Evolutionary conservation across 2,888 invertebrate genomes (phyloP), one percentile per base, ranked within the genome.

Genomic region (Drosophila neotestacea): DNA sequence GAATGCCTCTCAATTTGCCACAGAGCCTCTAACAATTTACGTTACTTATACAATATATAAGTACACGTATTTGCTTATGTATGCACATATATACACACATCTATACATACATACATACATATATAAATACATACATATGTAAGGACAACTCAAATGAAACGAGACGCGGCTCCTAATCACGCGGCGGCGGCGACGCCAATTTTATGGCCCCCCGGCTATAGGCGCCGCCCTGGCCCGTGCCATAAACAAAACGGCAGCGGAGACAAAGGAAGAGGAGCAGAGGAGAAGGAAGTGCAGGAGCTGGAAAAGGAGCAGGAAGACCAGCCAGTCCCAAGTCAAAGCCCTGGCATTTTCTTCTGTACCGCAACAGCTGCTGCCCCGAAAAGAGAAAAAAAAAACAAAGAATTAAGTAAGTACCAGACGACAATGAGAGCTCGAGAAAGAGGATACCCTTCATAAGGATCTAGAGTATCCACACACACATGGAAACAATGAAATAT

Each of bases 331-430:
- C 38, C 55, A 51, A 52, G 62, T 42, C 52, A 70, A 77, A 78
- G 75, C 64, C 64, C 56, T 69, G 46, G 69, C 58, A 69, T 68
- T 77, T 68, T 55, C 59, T 71, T 58, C 42, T 73, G 63, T 48
- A 85, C 73, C 78, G 67, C 79, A 85, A 77, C 83, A 84, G 87
- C 83, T 87, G 83, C 79, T 85, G 65, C 68, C 69, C 30, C 51
- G 16, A 48, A 51, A 27, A 47, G 46, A 16, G 1, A 41, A 39
- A 41, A 56, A 11, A 60, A 51, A 27, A 46, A 55, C 22, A 22
- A 22, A 22, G 22, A 55, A 32, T 46, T 52, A 27, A 41, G 34
- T 27, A 13, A 47, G 30, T 27, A 11, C 11, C 4, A 28, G n/a
- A 10, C 32, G 28, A 32, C 16, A 44, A 46, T 13, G 6, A 16